Evolutionary conservation across 2,888 invertebrate genomes (phyloP), one percentile per base, ranked within the genome.

Genomic region (Autographa pulchrina): DNA sequence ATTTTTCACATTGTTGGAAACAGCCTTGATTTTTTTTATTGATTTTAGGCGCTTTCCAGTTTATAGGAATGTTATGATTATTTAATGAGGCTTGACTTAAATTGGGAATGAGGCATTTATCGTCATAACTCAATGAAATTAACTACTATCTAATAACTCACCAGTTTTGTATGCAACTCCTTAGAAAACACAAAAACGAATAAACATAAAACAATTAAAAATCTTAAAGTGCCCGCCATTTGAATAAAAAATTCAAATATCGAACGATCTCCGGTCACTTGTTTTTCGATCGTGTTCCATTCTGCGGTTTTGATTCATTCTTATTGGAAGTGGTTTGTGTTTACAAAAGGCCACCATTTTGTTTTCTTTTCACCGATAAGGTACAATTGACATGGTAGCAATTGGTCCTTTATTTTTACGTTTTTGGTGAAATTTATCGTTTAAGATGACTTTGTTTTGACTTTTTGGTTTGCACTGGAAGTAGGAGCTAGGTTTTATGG

Each of bases 111-210:
- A 48, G 48, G 6, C 14, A 38, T 38, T 43, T 43, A 16, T 43
- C 43, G 5, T 43, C 14, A 14, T 41, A 2, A 14, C 1, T 14
- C 13, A 14, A 14, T 41, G 14, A 43, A 43, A 43, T 43, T 56
- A 63, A 18, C 2, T 41, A 48, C 18, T 38, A 61, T 43, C n/a
- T 20, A 25, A 8, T 43, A 14, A 76, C 85, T 63, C 74, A 89
- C 89, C 80, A 83, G 77, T 83, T 87, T 88, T 6, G 70, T 7
- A 72, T 88, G 85, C 58, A 85, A 74, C 70, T 86, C 78, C 67
- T 86, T 86, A 20, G 82, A 63, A 20, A 64, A 65, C 38, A 79
- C 77, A 48, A 25, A 54, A 54, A 68, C 41, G 25, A 61, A 67
- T 16, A 66, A 65, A 73, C 59, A 38, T 61, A 68, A 73, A 65